Conservation (phyloP, 2,113 vertebrate species). For the Tetrax tetrax region DNA sequence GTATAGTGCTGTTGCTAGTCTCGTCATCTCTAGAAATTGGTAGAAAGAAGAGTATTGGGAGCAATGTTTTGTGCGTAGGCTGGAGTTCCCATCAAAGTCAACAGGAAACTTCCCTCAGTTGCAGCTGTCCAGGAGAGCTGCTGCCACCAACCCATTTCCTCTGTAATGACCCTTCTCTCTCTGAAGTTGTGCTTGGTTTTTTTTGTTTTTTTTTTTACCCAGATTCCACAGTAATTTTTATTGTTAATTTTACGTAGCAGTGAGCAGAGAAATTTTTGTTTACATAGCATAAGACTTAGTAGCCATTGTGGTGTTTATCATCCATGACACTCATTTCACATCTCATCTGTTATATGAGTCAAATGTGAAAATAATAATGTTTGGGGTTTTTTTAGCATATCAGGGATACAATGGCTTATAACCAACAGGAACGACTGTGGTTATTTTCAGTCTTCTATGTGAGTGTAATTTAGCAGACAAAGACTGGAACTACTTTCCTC, state of each 20-base stretch:
- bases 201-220: background rate
- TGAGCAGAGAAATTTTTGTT: slow-evolving; percentile 46
- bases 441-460: background rate
- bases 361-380: slow-evolving; percentile 54
- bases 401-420: background rate
- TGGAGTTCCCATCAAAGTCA: background rate
- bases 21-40: background rate
- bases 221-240: slow-evolving; percentile 43
- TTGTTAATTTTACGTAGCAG: slow-evolving; percentile 48
- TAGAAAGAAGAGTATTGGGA: background rate
- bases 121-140: background rate
- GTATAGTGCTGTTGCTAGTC: background rate
- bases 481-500: background rate
- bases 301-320: slow-evolving; percentile 46
- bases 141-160: background rate
- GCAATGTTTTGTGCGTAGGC: background rate
- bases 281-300: slow-evolving; percentile 34
- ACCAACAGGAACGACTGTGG: background rate
- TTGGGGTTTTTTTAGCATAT: background rate
- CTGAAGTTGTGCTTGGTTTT: background rate
- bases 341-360: slow-evolving; percentile 47
- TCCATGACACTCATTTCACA: slow-evolving; percentile 56
- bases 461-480: background rate
- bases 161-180: background rate
- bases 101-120: background rate